These are phyloP conservation scores for Drosophila mulleri DNA, from an alignment of 2,888 invertebrate species.

Conservation along the genomic window DNA sequence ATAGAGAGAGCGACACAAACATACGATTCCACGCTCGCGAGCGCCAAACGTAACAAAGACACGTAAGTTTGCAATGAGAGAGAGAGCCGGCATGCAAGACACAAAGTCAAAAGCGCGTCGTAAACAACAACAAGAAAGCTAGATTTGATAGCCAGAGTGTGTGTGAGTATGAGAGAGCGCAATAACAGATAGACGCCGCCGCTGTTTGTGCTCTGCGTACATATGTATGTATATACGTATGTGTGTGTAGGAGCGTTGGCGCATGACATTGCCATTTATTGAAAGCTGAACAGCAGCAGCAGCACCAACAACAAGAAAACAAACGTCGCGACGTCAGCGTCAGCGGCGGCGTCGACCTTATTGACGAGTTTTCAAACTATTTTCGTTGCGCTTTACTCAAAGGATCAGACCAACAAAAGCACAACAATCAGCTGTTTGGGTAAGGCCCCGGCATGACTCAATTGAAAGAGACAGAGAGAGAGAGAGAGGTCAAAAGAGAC, in stretches of 20 bases:
- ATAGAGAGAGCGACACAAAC: neutral
- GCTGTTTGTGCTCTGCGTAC: neutral
- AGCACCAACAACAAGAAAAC: slow-evolving; percentile 35
- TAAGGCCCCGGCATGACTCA: slow-evolving; percentile 54
- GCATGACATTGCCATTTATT: slow-evolving; percentile 80
- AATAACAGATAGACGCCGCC: slow-evolving; percentile 1
- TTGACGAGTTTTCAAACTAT: slow-evolving; percentile 36
- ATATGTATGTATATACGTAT: neutral
- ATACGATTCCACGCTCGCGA: neutral
- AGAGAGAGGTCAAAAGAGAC: slow-evolving; percentile 1
- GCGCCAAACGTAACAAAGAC: slow-evolving; percentile 37
- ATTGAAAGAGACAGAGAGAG: slow-evolving; percentile 3
- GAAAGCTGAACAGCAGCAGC: slow-evolving; percentile 53
- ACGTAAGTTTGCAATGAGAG: slow-evolving; percentile 54
- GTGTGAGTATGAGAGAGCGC: slow-evolving; percentile 7
- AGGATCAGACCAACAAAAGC: slow-evolving; percentile 53
- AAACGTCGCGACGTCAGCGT: slow-evolving; percentile 28
- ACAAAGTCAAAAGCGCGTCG: slow-evolving; percentile 54
- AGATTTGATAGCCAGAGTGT: slow-evolving; percentile 17
- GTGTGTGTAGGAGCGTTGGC: slow-evolving; percentile 49
- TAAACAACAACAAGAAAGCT: slow-evolving; percentile 70
- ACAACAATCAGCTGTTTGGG: slow-evolving; percentile 76
- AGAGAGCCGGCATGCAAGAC: slow-evolving; percentile 66
- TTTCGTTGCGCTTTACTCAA: slow-evolving; percentile 30
- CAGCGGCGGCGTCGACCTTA: slow-evolving; percentile 49